These are phyloP conservation scores for Anthrax anthrax DNA, from an alignment of 2,888 invertebrate genomes.

Conservation along the genomic window DNA sequence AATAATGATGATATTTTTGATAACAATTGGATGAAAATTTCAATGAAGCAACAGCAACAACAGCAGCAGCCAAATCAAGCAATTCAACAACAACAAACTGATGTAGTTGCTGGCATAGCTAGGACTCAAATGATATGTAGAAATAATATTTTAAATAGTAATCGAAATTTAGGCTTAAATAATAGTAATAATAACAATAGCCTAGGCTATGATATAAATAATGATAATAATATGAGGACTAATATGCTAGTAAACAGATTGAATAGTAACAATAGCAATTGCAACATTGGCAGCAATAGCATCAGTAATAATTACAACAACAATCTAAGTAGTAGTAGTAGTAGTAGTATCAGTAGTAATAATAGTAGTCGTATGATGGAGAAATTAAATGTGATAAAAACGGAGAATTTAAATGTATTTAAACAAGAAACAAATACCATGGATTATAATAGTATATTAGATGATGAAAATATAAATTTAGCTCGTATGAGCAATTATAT, in stretches of 20 bases:
- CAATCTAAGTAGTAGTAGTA: neutral
- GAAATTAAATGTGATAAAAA: constrained; percentile 35
- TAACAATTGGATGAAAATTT: constrained; percentile 1
- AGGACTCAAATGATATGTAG: constrained; percentile 9
- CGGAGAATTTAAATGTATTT: constrained; percentile 21
- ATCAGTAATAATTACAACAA: neutral
- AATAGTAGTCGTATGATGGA: constrained; percentile 21
- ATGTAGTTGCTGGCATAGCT: constrained; percentile 9
- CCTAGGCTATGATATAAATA: constrained; percentile 1
- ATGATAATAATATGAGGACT: constrained; percentile 1
- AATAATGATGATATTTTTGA: neutral
- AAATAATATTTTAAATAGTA: constrained; percentile 7
- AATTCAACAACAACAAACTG: neutral
- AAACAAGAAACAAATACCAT: constrained; percentile 19
- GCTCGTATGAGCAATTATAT: constrained; percentile 31
- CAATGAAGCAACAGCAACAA: neutral
- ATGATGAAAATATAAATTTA: constrained; percentile 32
- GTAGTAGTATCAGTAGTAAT: constrained; percentile 3
- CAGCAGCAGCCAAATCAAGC: constrained; percentile 2
- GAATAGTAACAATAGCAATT: too few species aligned
- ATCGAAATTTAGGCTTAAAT: constrained; percentile 3
- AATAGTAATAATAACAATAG: constrained; percentile 1
- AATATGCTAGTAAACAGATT: neutral
- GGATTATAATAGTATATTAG: constrained; percentile 23
- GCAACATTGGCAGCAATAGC: neutral